Percentiles rank a stretch among this genome's conserved stretches.
Evolutionary conservation across 1,140 invertebrate species (phyloP).

Genomic region (Microplitis demolitor): DNA sequence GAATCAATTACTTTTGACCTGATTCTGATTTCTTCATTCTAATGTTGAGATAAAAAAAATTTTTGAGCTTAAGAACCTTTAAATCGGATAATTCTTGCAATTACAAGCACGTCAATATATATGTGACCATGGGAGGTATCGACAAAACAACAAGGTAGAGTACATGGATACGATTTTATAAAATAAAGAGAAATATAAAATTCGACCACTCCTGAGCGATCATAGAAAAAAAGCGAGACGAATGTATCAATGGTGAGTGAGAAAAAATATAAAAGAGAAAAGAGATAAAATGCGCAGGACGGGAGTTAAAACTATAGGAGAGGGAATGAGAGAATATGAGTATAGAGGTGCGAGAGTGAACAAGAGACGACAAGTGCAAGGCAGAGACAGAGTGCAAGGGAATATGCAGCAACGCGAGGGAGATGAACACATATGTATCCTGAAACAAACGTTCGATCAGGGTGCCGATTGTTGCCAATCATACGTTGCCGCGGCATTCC

Average conservation of each 20-base stretch:
- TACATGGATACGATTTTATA: not conserved
- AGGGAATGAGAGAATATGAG: conserved; percentile 16
- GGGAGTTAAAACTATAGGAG: conserved; percentile 2
- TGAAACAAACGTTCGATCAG: conserved; percentile 60
- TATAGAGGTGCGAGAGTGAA: conserved; percentile 4
- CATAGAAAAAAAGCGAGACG: not conserved
- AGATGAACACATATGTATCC: conserved; percentile 43
- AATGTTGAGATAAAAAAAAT: too few species aligned
- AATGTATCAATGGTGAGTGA: conserved; percentile 12
- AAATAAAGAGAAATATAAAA: not conserved
- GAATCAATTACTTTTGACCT: too few species aligned
- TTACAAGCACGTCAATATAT: too few species aligned
- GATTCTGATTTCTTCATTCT: too few species aligned
- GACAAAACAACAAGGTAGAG: not conserved
- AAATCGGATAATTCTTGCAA: too few species aligned
- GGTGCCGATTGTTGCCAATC: conserved; percentile 61
- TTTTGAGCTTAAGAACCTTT: too few species aligned
- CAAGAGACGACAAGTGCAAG: conserved; percentile 15
- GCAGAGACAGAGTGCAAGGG: not conserved
- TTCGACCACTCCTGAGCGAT: not conserved
- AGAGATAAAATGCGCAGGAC: conserved; percentile 19
- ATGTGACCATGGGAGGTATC: not conserved
- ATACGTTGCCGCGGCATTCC: conserved; percentile 53
- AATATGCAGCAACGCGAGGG: conserved; percentile 25
- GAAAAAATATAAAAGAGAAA: conserved; percentile 4